These are phyloP conservation scores for Laticauda colubrina DNA, from an alignment of 2,113 vertebrate species.

Conservation along the genomic window DNA sequence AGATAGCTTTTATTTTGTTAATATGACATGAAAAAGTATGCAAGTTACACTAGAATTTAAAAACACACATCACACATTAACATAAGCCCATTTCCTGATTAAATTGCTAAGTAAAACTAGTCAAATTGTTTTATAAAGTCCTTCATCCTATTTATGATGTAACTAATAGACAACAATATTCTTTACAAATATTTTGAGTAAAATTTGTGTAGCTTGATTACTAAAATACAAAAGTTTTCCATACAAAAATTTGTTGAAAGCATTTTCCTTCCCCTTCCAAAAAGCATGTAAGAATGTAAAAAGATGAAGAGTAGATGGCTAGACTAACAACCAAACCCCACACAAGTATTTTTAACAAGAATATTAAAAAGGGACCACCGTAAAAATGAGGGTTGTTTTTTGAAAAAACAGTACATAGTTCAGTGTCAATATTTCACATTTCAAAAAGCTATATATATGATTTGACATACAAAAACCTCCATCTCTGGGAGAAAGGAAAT, in stretches of 20 bases:
- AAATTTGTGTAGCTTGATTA: conserved; percentile 52
- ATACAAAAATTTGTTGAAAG: conserved; percentile 66
- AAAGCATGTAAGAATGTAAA: conserved; percentile 68
- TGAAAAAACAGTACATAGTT: conserved; percentile 50
- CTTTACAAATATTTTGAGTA: conserved; percentile 55
- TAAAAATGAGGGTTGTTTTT: conserved; percentile 50
- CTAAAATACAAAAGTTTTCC: conserved; percentile 57
- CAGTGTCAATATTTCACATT: conserved; percentile 62
- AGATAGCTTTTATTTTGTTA: conserved; percentile 67
- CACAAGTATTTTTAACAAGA: conserved; percentile 60
- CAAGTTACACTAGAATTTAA: conserved; percentile 67
- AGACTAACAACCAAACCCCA: conserved; percentile 46
- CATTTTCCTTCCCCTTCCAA: conserved; percentile 48
- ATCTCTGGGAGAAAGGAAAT: conserved; percentile 65
- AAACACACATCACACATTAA: conserved; percentile 58
- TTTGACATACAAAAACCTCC: conserved; percentile 63
- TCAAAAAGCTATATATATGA: conserved; percentile 60
- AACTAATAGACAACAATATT: conserved; percentile 40
- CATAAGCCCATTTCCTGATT: conserved; percentile 33
- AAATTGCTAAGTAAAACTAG: conserved; percentile 56
- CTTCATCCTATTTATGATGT: conserved; percentile 54
- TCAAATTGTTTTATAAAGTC: conserved; percentile 48
- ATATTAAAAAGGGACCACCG: conserved; percentile 54
- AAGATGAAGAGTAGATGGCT: conserved; percentile 58
- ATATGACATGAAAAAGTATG: conserved; percentile 62